Base-by-base conservation (phyloP, 2,797 vertebrate genomes). In the Phoebastria nigripes region DNA sequence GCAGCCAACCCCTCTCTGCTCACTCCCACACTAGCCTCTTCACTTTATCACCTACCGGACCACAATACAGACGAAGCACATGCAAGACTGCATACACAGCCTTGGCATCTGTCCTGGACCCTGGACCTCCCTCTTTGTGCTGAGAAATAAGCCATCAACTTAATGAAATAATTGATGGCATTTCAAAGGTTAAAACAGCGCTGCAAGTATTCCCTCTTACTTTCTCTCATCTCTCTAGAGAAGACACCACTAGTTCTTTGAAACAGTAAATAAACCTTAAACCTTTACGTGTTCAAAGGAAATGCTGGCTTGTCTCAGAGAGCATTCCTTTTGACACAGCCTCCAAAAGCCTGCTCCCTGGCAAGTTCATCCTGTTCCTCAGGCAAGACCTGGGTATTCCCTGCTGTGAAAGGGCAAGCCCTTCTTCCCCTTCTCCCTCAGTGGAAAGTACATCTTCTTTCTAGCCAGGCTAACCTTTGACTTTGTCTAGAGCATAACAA, bases 231-330 rank as follows among this genome's bases (percentile, higher is more conserved):
- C 62, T 94, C 96, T 95, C 96, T 42, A 82, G 96, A 96, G 94
- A 96, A 90, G 87, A 94, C 82, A 95, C 28, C 37, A 82, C 67
- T 87, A 87, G 88, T 74, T 94, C 92, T 98, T 97, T 97, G 95
- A 97, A 97, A 98, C 66, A 92, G 91, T 96, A 97, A 98, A 98
- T 97, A 97, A 97, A 96, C 93, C 94, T 97, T 96, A 97, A 97
- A 94, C 89, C 74, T 93, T 95, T 79, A 13, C 17, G 9, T 87
- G 95, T 97, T 98, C 97, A 98, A 97, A 98, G 96, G 84, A 93
- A 96, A 90, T 0, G 3, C 69, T 93, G 95, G 62, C 95, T 97
- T 93, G 96, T 96, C 94, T 96, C 94, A 89, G 96, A 93, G 93
- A 91, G 66, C 80, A 67, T 76, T 95, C 82, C 93, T 97, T 85